Conservation (phyloP, 2,797 vertebrate genomes). For the Melanotaenia nigrans region DNA sequence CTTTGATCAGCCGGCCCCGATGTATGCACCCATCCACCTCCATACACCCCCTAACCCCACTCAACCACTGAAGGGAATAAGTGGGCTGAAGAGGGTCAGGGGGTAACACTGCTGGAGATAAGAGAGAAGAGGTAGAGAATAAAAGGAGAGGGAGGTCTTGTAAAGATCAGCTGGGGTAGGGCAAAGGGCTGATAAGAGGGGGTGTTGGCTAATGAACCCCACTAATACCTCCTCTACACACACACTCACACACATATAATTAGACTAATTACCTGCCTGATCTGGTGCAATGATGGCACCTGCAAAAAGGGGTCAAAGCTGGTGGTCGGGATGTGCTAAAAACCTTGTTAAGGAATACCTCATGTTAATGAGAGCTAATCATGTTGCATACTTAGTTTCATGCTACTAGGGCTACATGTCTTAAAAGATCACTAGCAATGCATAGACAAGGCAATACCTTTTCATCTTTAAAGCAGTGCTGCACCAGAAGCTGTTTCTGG, state of each 20-base stretch:
- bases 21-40: conserved; percentile 53
- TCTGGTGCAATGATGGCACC: conserved; percentile 63
- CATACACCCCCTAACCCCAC: conserved; percentile 40
- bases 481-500: conserved; percentile 4
- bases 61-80: conserved; percentile 39
- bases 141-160: conserved; percentile 64
- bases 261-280: conserved; percentile 76
- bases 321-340: conserved; percentile 54
- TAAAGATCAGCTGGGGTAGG: conserved; percentile 68
- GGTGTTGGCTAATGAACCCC: conserved; percentile 69
- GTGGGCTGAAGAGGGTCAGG: conserved; percentile 55
- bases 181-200: conserved; percentile 61
- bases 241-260: conserved; percentile 45
- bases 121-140: conserved; percentile 62
- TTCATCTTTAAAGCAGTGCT: conserved; percentile 68
- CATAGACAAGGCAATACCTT: conserved; percentile 39
- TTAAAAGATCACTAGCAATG: conserved; percentile 58
- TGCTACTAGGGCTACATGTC: conserved; percentile 59
- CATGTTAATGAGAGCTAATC: conserved; percentile 71
- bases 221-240: conserved; percentile 41
- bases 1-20: conserved; percentile 69
- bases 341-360: conserved; percentile 69
- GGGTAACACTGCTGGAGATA: conserved; percentile 63
- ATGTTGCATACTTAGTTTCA: conserved; percentile 57
- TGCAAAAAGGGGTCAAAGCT: conserved; percentile 57